A percentile compares a stretch with the other conserved stretches of the same genome.
phyloP scores from a whole-genome alignment of 2,797 vertebrate genomes.

The Ispidina lecontei region DNA sequence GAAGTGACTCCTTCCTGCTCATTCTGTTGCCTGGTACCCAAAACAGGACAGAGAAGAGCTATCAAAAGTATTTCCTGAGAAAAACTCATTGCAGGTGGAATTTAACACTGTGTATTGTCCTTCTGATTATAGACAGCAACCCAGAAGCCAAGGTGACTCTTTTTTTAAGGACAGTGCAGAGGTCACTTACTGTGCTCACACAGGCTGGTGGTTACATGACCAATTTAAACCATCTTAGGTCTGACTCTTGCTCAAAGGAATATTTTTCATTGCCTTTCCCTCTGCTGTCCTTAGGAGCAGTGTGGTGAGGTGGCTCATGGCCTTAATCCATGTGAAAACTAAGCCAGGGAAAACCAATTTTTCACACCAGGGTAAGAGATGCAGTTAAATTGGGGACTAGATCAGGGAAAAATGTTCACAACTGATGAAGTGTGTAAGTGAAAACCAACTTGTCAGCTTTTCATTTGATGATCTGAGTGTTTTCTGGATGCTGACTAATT shows the following conservation, averaged over 20 bases:
- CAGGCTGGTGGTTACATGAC: not conserved
- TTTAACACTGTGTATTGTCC: not conserved
- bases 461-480: not conserved
- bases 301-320: not conserved
- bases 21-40: not conserved
- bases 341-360: not conserved
- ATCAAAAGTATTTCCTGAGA: not conserved
- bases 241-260: not conserved
- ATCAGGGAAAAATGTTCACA: not conserved
- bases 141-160: constrained; percentile 23
- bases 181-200: not conserved
- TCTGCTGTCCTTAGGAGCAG: not conserved
- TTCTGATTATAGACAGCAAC: not conserved
- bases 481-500: not conserved
- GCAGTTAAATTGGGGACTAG: not conserved
- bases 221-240: not conserved
- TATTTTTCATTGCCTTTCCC: not conserved
- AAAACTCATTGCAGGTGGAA: not conserved
- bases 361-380: not conserved
- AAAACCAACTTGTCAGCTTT: not conserved
- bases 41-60: not conserved
- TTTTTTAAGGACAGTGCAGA: not conserved
- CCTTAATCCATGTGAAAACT: not conserved
- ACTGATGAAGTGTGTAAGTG: not conserved
- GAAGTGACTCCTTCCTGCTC: not conserved